Evolutionary conservation across 2,888 invertebrate species (phyloP).

Genomic region (Mesoligia furuncula): DNA sequence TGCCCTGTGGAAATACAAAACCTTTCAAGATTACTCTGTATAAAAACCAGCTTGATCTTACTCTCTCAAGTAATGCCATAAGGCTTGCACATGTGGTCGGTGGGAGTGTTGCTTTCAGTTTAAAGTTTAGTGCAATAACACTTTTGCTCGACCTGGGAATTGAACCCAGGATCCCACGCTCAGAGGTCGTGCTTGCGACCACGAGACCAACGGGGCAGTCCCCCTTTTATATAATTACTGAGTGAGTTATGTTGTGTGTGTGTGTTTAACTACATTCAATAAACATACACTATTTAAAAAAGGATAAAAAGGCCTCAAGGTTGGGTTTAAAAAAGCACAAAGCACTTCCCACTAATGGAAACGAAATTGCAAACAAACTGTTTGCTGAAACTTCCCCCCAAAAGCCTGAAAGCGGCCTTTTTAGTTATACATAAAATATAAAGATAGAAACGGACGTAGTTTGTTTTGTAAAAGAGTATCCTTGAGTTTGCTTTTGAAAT

Average conservation of each 20-base stretch:
- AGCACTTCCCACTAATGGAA: background rate
- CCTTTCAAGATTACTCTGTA: no score
- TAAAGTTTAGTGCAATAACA: no score
- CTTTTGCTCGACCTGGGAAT: no score
- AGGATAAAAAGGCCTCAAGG: background rate
- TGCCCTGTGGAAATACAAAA: no score
- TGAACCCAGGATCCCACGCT: no score
- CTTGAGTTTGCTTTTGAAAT: slow-evolving; percentile 7
- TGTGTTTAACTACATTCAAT: background rate
- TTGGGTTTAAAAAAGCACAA: background rate
- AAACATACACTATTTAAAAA: background rate
- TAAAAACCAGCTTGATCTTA: no score
- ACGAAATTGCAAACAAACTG: slow-evolving; percentile 7
- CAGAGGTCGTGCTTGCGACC: no score
- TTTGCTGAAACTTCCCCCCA: background rate
- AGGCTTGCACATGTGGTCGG: no score
- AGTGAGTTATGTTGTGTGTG: background rate
- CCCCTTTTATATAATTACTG: background rate
- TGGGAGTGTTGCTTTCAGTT: no score
- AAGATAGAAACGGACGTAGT: background rate
- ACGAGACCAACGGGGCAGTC: background rate
- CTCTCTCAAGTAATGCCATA: no score
- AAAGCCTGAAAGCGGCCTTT: slow-evolving; percentile 5
- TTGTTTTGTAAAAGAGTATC: slow-evolving; percentile 5
- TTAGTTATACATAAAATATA: slow-evolving; percentile 8